phyloP scores from a whole-genome alignment of 2,797 vertebrate genomes.

The Acanthurus lineatus region DNA sequence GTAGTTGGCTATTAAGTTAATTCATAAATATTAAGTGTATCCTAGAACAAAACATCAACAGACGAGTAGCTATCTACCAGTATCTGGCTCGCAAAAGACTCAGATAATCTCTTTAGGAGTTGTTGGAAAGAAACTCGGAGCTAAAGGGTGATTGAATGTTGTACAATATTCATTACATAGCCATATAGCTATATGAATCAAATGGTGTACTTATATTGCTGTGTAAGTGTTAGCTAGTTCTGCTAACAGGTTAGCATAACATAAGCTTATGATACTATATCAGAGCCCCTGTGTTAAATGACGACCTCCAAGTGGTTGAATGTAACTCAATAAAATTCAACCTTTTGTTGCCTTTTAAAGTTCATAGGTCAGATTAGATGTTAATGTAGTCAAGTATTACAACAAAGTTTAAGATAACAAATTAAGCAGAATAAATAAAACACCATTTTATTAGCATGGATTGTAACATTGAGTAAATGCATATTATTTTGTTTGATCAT shows the following conservation, averaged over 20 bases:
- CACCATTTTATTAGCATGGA: too few relatives aligned
- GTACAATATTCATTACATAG: background rate
- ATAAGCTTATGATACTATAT: background rate
- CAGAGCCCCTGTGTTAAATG: background rate
- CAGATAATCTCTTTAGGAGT: background rate
- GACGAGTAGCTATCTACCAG: background rate
- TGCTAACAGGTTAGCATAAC: background rate
- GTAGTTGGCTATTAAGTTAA: too few relatives aligned
- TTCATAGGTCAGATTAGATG: background rate
- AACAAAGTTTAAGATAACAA: too few relatives aligned
- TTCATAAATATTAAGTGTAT: too few relatives aligned
- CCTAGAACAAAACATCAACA: background rate
- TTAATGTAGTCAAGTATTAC: background rate
- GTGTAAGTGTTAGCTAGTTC: background rate
- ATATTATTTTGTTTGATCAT: background rate
- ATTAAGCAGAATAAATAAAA: too few relatives aligned
- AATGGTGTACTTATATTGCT: background rate
- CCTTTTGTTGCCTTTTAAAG: background rate
- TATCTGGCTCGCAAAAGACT: background rate
- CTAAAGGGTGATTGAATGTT: background rate
- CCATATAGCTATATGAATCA: background rate
- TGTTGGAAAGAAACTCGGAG: background rate
- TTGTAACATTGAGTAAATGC: background rate
- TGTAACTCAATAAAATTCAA: background rate
- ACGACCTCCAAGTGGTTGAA: background rate